A percentile compares a stretch with the other conserved stretches of the same genome.
phyloP scores from a whole-genome alignment of 2,797 vertebrate species.

The Poeciliopsis infans region DNA sequence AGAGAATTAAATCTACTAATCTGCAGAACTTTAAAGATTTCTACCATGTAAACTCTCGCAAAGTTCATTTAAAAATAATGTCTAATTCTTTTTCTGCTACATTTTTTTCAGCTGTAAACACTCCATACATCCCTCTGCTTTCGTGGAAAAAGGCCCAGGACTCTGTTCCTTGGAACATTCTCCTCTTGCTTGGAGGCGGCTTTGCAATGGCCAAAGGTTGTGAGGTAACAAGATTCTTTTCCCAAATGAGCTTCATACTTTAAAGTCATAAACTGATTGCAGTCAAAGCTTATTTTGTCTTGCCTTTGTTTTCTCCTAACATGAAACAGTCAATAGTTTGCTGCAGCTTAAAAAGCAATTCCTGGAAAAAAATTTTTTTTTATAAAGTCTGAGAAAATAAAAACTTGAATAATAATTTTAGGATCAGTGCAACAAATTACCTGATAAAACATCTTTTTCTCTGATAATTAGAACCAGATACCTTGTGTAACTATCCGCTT shows the following conservation, averaged over 20 bases:
- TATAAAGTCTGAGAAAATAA: neutral
- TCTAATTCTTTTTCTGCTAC: slow-evolving; percentile 1
- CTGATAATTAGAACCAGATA: neutral
- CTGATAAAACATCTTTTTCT: neutral
- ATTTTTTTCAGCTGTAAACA: slow-evolving; percentile 83
- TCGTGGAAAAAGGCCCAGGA: slow-evolving; percentile 95
- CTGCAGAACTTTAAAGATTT: neutral
- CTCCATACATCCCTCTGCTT: slow-evolving; percentile 86
- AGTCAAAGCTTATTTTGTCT: neutral
- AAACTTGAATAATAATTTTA: neutral
- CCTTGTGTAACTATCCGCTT: neutral
- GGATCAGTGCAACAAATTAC: neutral
- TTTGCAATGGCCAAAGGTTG: slow-evolving; percentile 98
- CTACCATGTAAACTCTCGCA: too few species aligned
- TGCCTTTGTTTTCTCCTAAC: neutral
- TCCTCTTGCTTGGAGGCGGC: slow-evolving; percentile 93
- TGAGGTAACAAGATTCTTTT: slow-evolving; percentile 83
- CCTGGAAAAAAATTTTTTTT: neutral
- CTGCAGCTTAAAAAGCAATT: neutral
- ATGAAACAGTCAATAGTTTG: neutral
- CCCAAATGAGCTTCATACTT: slow-evolving; percentile 40
- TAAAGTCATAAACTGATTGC: neutral
- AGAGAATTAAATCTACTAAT: neutral
- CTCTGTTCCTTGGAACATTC: slow-evolving; percentile 94
- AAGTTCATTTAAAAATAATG: neutral